Conservation (phyloP, 2,113 vertebrate genomes). For the Cacatua alba region DNA sequence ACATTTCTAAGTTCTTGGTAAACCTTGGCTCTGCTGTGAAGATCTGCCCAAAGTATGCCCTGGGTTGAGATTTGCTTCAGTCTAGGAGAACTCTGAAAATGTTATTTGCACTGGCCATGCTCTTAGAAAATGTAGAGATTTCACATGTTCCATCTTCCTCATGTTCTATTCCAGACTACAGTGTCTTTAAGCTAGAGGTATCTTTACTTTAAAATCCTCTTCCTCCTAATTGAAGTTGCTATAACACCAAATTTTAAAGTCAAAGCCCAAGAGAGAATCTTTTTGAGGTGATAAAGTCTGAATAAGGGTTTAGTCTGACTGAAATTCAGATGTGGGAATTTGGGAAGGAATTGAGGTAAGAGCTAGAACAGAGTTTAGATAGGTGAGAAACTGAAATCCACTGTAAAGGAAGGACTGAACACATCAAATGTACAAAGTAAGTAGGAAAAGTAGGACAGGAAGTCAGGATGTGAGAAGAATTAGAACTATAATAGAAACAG, state of each 20-base stretch:
- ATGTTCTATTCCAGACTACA: neutral
- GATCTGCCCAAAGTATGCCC: neutral
- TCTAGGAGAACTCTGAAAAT: neutral
- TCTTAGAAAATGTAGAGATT: neutral
- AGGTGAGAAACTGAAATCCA: neutral
- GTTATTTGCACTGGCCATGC: neutral
- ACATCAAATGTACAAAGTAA: neutral
- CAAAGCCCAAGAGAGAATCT: neutral
- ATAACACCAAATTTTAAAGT: neutral
- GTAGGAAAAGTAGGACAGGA: constrained; percentile 13
- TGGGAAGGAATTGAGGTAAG: neutral
- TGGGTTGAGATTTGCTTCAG: neutral
- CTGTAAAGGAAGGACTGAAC: neutral
- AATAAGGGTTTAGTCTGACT: neutral
- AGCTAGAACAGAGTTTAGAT: neutral
- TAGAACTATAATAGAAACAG: neutral
- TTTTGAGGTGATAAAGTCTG: neutral
- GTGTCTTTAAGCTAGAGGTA: neutral
- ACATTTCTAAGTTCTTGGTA: neutral
- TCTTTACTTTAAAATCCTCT: neutral
- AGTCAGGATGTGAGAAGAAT: constrained; percentile 22
- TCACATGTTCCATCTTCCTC: neutral
- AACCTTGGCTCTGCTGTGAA: neutral
- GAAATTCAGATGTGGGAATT: neutral
- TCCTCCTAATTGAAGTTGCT: neutral